Conservation (phyloP, 2,113 vertebrate species). For the Pelobates fuscus region DNA sequence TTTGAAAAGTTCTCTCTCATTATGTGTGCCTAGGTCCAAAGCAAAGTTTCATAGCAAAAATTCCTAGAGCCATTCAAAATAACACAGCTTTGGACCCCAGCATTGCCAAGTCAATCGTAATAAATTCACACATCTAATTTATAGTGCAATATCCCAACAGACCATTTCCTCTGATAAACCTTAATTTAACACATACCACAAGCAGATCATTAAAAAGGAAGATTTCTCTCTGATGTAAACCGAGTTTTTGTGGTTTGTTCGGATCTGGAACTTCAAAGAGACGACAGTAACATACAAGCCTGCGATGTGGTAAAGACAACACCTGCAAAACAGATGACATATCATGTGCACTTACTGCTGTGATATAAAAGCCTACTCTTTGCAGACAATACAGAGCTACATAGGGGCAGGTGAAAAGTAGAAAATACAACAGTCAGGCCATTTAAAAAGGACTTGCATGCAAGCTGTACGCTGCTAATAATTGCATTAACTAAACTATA, state of each 20-base stretch:
- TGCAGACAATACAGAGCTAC: too few species aligned
- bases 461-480: too few species aligned
- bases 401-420: too few species aligned
- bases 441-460: too few species aligned
- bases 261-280: conserved; percentile 96
- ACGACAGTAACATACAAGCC: conserved; percentile 95
- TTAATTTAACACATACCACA: conserved; percentile 76
- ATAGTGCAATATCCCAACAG: conserved; percentile 3
- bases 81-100: too few species aligned
- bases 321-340: conserved; percentile 70
- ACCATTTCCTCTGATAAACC: conserved; percentile 19
- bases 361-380: too few species aligned
- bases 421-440: too few species aligned
- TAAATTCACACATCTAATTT: not conserved
- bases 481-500: too few species aligned
- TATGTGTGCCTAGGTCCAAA: too few species aligned
- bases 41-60: too few species aligned
- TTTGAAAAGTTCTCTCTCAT: too few species aligned
- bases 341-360: not conserved
- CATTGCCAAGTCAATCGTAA: not conserved
- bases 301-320: conserved; percentile 90
- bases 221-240: conserved; percentile 94
- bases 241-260: conserved; percentile 94
- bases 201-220: conserved; percentile 98
- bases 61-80: too few species aligned